Percentiles rank a stretch among this genome's conserved stretches.
phyloP scores from a whole-genome alignment of 2,113 vertebrate genomes.

The Stictonetta naevosa region DNA sequence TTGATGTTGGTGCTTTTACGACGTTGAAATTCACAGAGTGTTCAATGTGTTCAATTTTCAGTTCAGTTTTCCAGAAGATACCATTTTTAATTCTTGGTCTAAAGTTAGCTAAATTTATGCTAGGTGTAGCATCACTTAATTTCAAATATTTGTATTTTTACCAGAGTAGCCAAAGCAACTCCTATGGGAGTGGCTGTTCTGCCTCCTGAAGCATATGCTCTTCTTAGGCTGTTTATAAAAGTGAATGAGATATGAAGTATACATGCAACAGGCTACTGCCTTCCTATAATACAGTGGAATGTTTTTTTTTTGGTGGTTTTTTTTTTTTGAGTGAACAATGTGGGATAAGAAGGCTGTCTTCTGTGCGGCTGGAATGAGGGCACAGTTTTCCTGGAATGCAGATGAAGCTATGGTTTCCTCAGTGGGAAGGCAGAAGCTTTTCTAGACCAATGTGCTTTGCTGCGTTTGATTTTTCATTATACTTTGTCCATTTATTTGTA shows the following conservation, averaged over 20 bases:
- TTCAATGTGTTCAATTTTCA: conserved; percentile 33
- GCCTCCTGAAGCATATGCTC: not conserved
- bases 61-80: conserved; percentile 17
- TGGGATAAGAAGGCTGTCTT: not conserved
- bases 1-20: conserved; percentile 2
- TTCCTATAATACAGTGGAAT: not conserved
- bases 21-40: not conserved
- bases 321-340: not conserved
- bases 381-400: not conserved
- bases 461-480: not conserved
- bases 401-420: not conserved
- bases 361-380: not conserved
- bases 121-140: conserved; percentile 1
- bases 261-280: not conserved
- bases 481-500: not conserved
- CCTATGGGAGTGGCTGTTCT: not conserved
- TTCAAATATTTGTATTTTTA: conserved; percentile 27
- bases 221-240: not conserved
- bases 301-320: not conserved
- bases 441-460: not conserved
- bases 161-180: not conserved
- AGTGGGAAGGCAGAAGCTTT: not conserved
- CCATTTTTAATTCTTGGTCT: not conserved
- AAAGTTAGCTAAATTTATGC: not conserved
- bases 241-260: not conserved